Evolutionary conservation across 2,113 vertebrate species (phyloP).

Genomic region (Rallus limicola): DNA sequence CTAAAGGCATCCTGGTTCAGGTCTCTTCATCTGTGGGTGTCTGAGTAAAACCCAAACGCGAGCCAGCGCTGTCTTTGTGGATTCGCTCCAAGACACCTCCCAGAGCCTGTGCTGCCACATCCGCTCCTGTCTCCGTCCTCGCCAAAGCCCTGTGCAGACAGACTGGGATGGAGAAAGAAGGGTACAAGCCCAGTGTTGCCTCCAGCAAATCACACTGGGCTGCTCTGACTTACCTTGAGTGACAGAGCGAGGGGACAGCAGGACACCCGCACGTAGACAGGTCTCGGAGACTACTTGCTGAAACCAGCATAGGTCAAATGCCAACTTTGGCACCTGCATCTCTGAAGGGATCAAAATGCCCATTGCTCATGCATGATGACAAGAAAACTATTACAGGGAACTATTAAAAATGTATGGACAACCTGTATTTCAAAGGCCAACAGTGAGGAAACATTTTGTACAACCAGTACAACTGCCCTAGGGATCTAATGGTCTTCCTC

Average conservation of each 20-base stretch:
- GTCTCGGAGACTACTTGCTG: not conserved
- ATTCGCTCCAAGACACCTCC: not conserved
- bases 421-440: not conserved
- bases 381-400: not conserved
- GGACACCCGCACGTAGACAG: not conserved
- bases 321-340: not conserved
- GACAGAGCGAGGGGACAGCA: not conserved
- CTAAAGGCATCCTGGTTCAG: not conserved
- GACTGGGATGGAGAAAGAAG: not conserved
- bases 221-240: not conserved
- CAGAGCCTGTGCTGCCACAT: not conserved
- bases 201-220: not conserved
- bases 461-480: not conserved
- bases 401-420: not conserved
- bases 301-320: not conserved
- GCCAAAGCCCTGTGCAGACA: fast-evolving
- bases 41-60: not conserved
- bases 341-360: not conserved
- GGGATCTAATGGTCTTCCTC: not conserved
- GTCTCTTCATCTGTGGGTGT: not conserved
- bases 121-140: not conserved
- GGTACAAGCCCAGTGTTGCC: fast-evolving
- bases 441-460: not conserved
- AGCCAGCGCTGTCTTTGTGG: not conserved
- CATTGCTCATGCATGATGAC: not conserved